phyloP scores from a whole-genome alignment of 2,888 invertebrate species.

The Agriopis leucophaearia region DNA sequence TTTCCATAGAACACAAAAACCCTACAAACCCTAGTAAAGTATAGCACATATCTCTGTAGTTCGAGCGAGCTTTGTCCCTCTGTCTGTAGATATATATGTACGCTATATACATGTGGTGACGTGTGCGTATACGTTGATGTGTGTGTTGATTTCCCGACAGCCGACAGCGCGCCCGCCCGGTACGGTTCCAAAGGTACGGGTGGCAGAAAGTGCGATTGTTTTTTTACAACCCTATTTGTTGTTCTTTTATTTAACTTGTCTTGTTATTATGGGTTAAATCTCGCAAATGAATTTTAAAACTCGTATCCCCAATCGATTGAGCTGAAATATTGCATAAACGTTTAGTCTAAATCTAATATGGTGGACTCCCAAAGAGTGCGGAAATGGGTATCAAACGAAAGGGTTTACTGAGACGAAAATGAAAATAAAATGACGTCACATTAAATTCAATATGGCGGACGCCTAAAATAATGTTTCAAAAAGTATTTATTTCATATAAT shows the following conservation, averaged over 20 bases:
- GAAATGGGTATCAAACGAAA: too few species aligned
- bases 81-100: constrained; percentile 57
- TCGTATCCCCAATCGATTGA: too few species aligned
- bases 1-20: constrained; percentile 24
- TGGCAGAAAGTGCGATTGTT: constrained; percentile 52
- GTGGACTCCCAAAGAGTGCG: too few species aligned
- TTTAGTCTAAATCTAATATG: too few species aligned
- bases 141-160: constrained; percentile 84
- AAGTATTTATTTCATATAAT: too few species aligned
- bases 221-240: background rate
- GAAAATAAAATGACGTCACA: too few species aligned
- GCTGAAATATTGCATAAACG: too few species aligned
- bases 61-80: constrained; percentile 79
- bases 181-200: constrained; percentile 59
- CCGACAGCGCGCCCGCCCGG: constrained; percentile 63
- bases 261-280: background rate
- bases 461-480: too few species aligned
- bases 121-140: constrained; percentile 60
- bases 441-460: too few species aligned
- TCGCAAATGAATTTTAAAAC: too few species aligned
- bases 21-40: constrained; percentile 29
- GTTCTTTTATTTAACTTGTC: background rate
- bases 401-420: too few species aligned
- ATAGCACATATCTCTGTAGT: constrained; percentile 74
- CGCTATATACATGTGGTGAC: constrained; percentile 42